Evolutionary conservation across 92 coral and sea anemone genomes (phyloP).

Genomic region (Ricordea florida): DNA sequence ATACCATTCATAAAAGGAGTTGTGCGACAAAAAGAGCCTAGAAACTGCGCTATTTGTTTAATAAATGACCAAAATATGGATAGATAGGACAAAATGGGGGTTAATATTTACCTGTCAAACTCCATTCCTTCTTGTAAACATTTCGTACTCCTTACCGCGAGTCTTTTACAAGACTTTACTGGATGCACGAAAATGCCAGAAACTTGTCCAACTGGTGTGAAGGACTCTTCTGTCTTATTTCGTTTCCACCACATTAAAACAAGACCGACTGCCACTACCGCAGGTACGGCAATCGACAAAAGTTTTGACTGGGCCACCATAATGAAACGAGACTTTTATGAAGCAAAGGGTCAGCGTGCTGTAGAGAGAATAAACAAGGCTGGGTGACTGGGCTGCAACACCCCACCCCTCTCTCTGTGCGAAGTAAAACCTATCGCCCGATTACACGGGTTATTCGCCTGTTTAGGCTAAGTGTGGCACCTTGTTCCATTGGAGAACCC

Average conservation of each 20-base stretch:
- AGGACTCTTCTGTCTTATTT: background rate
- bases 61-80: background rate
- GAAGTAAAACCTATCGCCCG: no score
- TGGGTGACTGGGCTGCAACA: no score
- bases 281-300: constrained; percentile 19
- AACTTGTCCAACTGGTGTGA: constrained; percentile 52
- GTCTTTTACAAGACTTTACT: constrained; percentile 66
- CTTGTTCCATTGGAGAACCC: no score
- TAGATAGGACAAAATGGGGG: background rate
- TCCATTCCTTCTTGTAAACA: constrained; percentile 44
- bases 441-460: no score
- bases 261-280: background rate
- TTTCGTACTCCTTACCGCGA: constrained; percentile 35
- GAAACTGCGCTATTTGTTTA: no score
- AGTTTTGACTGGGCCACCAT: constrained; percentile 16
- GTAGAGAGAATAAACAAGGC: no score
- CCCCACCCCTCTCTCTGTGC: no score
- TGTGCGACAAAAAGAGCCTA: no score
- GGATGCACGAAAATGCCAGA: constrained; percentile 54
- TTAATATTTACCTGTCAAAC: constrained; percentile 59
- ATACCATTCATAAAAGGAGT: no score
- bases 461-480: no score
- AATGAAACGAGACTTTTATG: background rate
- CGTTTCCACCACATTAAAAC: constrained; percentile 41
- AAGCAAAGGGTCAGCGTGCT: no score